Evolutionary conservation across 2,113 vertebrate species (phyloP).

Genomic region (Desmodus rotundus): DNA sequence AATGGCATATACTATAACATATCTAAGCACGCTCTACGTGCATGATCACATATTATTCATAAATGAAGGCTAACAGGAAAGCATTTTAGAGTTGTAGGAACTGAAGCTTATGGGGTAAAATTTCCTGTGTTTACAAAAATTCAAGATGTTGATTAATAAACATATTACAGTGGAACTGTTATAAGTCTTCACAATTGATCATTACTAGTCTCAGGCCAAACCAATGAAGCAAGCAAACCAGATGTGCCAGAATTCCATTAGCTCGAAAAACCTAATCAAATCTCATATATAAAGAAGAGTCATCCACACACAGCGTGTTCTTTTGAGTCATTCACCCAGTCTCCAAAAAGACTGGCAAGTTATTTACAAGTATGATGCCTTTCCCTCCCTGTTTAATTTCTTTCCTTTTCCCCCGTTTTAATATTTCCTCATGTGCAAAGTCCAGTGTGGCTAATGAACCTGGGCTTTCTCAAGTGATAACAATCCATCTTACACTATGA

Average conservation of each 20-base stretch:
- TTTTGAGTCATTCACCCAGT: neutral
- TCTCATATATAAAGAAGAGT: neutral
- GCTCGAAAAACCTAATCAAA: neutral
- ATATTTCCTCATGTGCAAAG: neutral
- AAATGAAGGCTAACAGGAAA: neutral
- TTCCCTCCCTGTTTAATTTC: neutral
- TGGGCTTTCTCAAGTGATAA: neutral
- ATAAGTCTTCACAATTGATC: neutral
- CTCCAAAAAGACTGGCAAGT: neutral
- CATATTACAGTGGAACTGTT: neutral
- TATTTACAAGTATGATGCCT: neutral
- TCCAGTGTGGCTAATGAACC: neutral
- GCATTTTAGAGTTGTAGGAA: neutral
- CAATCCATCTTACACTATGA: neutral
- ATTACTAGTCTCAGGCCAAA: neutral
- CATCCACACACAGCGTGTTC: neutral
- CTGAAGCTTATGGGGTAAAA: neutral
- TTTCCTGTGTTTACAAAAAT: neutral
- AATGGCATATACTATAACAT: neutral
- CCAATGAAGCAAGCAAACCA: neutral
- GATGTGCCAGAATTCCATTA: neutral
- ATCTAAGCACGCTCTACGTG: neutral
- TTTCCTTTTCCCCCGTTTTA: neutral
- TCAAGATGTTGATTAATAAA: neutral
- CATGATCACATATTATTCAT: neutral